Evolutionary conservation across 2,113 vertebrate species (phyloP).

Genomic region (Potamarius usumacintae): DNA sequence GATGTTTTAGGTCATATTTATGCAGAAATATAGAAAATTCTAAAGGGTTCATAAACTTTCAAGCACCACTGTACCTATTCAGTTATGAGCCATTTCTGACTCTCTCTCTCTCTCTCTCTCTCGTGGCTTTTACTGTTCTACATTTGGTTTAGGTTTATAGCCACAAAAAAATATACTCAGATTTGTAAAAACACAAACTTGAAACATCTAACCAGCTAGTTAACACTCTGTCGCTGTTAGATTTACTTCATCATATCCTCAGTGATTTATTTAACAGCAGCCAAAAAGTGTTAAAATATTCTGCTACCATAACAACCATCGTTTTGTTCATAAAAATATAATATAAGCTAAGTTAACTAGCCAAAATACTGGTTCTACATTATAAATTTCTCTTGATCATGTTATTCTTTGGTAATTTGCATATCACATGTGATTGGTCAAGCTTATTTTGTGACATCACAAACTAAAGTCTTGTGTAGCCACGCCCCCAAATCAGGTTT

Average conservation of each 20-base stretch:
- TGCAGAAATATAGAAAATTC: too few species aligned
- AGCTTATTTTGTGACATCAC: neutral
- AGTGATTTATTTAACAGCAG: neutral
- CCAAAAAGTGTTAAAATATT: neutral
- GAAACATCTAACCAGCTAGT: neutral
- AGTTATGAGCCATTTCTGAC: too few species aligned
- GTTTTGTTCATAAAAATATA: neutral
- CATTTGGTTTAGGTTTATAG: neutral
- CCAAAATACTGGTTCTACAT: neutral
- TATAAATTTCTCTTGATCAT: neutral
- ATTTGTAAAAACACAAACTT: neutral
- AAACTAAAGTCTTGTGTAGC: neutral
- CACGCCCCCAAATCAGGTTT: neutral
- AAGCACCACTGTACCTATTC: too few species aligned
- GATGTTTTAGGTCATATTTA: too few species aligned
- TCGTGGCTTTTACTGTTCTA: neutral
- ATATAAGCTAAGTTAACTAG: neutral
- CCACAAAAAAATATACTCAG: neutral
- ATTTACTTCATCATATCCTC: neutral
- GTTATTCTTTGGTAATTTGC: neutral
- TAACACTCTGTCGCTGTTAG: neutral
- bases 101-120: too few species aligned
- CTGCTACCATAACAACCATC: neutral
- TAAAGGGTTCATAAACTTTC: too few species aligned
- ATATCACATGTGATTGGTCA: neutral